Evolutionary conservation across 2,113 vertebrate genomes (phyloP).

Genomic region (Corythaixoides concolor): DNA sequence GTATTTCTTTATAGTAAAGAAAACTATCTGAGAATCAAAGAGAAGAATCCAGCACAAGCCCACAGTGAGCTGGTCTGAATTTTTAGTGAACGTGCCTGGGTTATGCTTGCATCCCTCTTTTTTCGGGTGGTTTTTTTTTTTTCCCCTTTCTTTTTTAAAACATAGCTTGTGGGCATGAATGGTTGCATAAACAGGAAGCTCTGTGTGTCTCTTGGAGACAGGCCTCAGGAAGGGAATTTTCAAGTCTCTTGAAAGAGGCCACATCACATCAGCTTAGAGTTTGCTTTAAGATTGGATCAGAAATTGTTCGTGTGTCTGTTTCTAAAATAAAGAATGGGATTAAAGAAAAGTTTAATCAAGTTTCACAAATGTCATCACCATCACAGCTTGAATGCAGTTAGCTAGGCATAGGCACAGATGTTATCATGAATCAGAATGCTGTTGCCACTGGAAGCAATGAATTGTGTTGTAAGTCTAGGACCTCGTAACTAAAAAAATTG

Average conservation of each 20-base stretch:
- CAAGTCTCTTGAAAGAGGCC: neutral
- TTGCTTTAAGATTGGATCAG: neutral
- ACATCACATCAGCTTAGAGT: neutral
- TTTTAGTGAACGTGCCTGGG: neutral
- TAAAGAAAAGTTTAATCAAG: slow-evolving; percentile 47
- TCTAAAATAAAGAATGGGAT: slow-evolving; percentile 23
- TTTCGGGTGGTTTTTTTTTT: neutral
- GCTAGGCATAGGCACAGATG: slow-evolving; percentile 1
- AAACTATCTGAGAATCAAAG: neutral
- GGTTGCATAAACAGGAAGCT: slow-evolving; percentile 1
- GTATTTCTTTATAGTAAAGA: neutral
- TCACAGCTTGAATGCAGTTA: slow-evolving; percentile 13
- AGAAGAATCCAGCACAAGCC: neutral
- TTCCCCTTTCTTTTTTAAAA: neutral
- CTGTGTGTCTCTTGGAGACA: slow-evolving; percentile 30
- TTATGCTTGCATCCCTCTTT: neutral
- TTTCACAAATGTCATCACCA: slow-evolving; percentile 24
- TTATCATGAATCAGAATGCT: neutral
- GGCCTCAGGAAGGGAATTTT: neutral
- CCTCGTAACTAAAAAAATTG: neutral
- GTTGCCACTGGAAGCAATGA: slow-evolving; percentile 8
- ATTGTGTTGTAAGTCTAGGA: neutral
- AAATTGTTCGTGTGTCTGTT: neutral
- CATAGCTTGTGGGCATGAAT: neutral
- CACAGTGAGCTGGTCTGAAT: neutral